Conservation (phyloP, 2,113 vertebrate genomes). For the Empidonax alnorum region DNA sequence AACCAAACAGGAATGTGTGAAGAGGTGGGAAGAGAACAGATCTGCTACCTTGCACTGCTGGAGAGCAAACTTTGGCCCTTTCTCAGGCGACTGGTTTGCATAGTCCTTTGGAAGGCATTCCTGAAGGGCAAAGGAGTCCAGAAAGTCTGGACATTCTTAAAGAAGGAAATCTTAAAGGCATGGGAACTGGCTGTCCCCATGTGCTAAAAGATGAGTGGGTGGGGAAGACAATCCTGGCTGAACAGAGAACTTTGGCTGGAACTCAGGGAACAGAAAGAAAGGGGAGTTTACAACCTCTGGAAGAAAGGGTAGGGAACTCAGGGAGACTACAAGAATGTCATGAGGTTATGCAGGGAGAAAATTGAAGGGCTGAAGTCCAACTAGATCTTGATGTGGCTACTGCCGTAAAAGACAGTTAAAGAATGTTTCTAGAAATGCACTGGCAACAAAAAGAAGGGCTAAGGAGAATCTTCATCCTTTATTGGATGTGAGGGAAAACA, state of each 20-base stretch:
- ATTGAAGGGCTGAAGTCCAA: neutral
- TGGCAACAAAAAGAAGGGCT: neutral
- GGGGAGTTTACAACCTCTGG: neutral
- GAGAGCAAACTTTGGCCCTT: neutral
- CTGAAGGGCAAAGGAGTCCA: neutral
- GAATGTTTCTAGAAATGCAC: neutral
- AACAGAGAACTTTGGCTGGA: neutral
- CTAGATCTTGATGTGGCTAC: neutral
- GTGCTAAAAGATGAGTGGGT: accelerated
- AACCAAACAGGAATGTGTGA: neutral
- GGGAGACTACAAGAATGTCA: neutral
- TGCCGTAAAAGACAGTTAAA: neutral
- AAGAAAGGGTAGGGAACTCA: neutral
- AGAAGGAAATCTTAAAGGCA: neutral
- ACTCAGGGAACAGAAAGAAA: accelerated
- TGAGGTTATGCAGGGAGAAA: neutral
- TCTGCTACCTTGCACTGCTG: neutral
- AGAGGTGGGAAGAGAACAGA: neutral
- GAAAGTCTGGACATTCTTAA: neutral
- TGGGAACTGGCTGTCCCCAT: too few species aligned
- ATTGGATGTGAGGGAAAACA: neutral
- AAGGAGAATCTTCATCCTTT: neutral
- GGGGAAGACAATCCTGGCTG: neutral
- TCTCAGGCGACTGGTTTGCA: neutral
- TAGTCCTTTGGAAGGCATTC: neutral